Percentiles rank a stretch among this genome's conserved stretches.
Conservation (phyloP, 2,888 invertebrate species). For the Exocentrus adspersus region DNA sequence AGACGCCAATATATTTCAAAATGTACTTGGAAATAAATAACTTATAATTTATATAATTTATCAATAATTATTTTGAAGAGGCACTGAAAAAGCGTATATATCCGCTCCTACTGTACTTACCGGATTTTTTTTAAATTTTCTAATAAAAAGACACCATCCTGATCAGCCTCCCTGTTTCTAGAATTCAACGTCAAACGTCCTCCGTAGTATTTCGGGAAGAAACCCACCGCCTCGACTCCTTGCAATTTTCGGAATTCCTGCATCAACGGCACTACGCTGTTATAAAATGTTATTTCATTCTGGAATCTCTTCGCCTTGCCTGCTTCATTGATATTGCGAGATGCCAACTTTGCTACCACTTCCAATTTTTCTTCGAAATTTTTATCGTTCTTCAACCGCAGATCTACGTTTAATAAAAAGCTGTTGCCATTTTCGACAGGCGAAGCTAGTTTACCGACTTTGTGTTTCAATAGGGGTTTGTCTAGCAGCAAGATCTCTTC, state of each 20-base stretch:
- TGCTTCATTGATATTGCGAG: neutral
- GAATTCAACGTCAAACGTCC: conserved; percentile 35
- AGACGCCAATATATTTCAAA: no score
- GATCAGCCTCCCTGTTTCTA: conserved; percentile 27
- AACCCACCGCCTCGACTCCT: conserved; percentile 23
- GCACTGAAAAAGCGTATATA: no score
- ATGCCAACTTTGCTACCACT: conserved; percentile 35
- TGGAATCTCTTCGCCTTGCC: conserved; percentile 16
- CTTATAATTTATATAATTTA: no score
- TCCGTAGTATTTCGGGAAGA: conserved; percentile 34
- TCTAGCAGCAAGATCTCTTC: conserved; percentile 14
- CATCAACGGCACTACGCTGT: conserved; percentile 31
- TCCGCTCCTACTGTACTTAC: neutral
- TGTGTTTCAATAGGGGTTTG: conserved; percentile 9
- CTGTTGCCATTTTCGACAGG: conserved; percentile 39
- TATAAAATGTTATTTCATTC: conserved; percentile 38
- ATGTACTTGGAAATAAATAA: no score
- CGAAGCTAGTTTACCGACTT: conserved; percentile 28
- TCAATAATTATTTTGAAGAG: no score
- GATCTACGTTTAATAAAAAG: conserved; percentile 33
- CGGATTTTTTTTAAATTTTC: conserved; percentile 41
- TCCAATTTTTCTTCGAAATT: conserved; percentile 31
- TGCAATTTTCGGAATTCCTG: conserved; percentile 29
- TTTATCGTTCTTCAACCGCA: conserved; percentile 30
- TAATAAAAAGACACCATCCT: conserved; percentile 35